phyloP scores from a whole-genome alignment of 2,113 vertebrate genomes.

The Leptobrachium ailaonicum region DNA sequence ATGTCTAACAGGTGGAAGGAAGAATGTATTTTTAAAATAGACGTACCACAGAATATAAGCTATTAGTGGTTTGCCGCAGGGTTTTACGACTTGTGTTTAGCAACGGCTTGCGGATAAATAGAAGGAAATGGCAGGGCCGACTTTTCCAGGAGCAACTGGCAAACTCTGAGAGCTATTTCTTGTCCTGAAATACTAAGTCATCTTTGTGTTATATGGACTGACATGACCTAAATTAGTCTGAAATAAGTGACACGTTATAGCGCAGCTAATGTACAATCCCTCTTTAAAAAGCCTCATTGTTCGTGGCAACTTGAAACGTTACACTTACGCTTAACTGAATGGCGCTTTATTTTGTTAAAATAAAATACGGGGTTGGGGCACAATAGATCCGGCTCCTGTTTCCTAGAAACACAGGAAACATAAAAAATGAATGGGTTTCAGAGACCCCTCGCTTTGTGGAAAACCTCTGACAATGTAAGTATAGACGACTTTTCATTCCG shows the following conservation, averaged over 20 bases:
- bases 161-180: background rate
- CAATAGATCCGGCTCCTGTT: conserved; percentile 31
- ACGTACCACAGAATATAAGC: background rate
- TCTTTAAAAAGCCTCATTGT: conserved; percentile 39
- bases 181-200: conserved; percentile 22
- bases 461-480: conserved; percentile 13
- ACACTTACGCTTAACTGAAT: conserved; percentile 30
- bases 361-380: conserved; percentile 15
- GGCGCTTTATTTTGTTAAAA: conserved; percentile 28
- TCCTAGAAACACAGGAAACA: conserved; percentile 35
- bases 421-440: conserved; percentile 35
- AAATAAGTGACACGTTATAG: conserved; percentile 32
- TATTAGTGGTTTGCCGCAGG: background rate
- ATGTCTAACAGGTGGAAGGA: conserved; percentile 6
- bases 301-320: conserved; percentile 24
- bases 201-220: conserved; percentile 16
- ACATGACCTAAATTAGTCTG: conserved; percentile 28
- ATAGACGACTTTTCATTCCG: conserved; percentile 13
- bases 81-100: background rate
- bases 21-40: conserved; percentile 1
- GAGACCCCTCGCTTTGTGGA: conserved; percentile 18
- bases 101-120: conserved; percentile 9
- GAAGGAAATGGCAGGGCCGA: conserved; percentile 4
- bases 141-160: background rate
- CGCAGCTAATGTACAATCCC: background rate